Evolutionary conservation across 2,113 vertebrate species (phyloP).

Genomic region (Brachirus orientalis): DNA sequence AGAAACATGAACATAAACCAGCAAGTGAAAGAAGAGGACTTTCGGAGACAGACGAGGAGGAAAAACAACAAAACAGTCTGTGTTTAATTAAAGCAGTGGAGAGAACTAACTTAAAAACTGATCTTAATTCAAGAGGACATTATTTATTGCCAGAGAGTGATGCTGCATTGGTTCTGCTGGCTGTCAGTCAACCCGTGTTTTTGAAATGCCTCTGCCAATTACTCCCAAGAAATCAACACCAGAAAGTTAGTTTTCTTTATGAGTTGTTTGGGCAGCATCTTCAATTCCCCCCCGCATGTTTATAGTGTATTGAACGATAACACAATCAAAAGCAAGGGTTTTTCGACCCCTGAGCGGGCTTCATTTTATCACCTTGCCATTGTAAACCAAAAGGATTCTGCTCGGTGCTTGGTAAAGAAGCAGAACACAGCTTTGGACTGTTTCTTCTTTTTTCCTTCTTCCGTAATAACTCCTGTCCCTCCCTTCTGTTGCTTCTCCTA

Average conservation of each 20-base stretch:
- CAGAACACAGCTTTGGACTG: background rate
- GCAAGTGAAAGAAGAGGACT: too few species aligned
- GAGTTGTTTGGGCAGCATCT: background rate
- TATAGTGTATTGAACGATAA: background rate
- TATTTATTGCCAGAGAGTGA: background rate
- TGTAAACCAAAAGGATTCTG: too few species aligned
- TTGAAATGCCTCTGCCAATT: background rate
- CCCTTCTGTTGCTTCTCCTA: too few species aligned
- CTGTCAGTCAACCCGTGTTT: background rate
- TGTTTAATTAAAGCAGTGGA: too few species aligned
- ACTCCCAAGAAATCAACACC: background rate
- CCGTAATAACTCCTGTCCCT: too few species aligned
- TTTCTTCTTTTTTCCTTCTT: background rate
- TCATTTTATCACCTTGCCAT: background rate
- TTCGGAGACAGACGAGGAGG: too few species aligned
- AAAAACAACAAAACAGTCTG: too few species aligned
- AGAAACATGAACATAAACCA: too few species aligned
- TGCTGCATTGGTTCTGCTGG: background rate
- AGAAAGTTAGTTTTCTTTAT: background rate
- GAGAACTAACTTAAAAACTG: too few species aligned
- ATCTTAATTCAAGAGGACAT: too few species aligned
- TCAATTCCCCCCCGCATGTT: background rate
- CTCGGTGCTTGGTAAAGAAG: background rate
- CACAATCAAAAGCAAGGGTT: background rate
- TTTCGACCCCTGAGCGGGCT: too few species aligned